Evolutionary conservation across 2,797 vertebrate species (phyloP).

Genomic region (Squalus acanthias): DNA sequence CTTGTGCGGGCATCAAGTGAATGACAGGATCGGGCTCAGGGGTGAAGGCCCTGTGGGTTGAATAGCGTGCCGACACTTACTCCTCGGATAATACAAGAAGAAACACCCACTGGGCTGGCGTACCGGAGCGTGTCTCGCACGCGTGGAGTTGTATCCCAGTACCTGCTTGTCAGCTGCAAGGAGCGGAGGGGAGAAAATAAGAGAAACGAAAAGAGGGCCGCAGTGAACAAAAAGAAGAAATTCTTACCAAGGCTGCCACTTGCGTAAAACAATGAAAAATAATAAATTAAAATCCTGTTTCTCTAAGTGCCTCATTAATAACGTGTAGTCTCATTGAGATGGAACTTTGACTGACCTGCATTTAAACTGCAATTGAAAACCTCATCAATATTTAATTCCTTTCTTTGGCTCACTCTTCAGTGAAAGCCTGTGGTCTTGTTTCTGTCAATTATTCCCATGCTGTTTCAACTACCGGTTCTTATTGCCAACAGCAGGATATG

Average conservation of each 20-base stretch:
- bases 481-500: not conserved
- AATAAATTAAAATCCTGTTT: not conserved
- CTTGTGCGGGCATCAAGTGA: not conserved
- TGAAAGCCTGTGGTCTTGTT: not conserved
- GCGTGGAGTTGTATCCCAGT: not conserved
- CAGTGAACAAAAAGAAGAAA: not conserved
- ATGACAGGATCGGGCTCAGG: not conserved
- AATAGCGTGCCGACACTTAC: not conserved
- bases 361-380: not conserved
- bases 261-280: not conserved
- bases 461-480: not conserved
- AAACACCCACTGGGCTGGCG: not conserved
- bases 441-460: not conserved
- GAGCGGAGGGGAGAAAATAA: not conserved
- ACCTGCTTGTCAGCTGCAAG: not conserved
- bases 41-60: not conserved
- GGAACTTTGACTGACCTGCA: not conserved
- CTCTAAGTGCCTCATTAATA: not conserved
- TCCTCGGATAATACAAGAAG: not conserved
- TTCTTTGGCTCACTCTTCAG: not conserved
- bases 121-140: not conserved
- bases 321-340: not conserved
- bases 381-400: not conserved
- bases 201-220: not conserved
- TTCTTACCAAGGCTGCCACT: not conserved